Evolutionary conservation across 2,888 invertebrate species (phyloP), one percentile per base, ranked within the genome.

Genomic region (Tenthredo notha): DNA sequence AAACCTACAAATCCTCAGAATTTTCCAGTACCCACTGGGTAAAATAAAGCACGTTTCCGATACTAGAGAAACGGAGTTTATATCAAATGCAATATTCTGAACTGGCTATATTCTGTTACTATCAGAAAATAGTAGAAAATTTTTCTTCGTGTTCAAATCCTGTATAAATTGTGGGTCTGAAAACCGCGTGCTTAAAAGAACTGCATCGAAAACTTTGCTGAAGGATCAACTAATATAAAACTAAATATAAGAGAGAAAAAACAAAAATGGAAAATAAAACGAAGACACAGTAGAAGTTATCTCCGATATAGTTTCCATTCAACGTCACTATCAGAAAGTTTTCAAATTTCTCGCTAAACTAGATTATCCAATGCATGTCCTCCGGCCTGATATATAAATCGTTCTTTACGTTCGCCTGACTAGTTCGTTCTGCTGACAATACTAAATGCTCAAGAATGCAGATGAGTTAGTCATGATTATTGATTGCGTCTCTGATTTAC

Each of bases 21-120:
- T 77, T 54, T 54, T n/a, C 54, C 77, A 33, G 18, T 4, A 50
- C 25, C 7, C 29, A 33, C n/a, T 33, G 7, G 54, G 77, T 9
- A n/a, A 77, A 77, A 77, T 54, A 77, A 50, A 77, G 47, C 77
- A 77, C 77, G 77, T 77, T 77, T 77, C 54, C 25, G n/a, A 54
- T 50, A 54, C 33, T 21, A 10, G 25, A 33, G 18, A 33, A 54
- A 37, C 25, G 18, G 33, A 5, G 40, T 37, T 74, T 43, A 74
- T 74, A 43, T 74, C 25, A 1, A 82, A 82, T 54, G 65, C 40
- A 67, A 80, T 65, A 80, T 43, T 43, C 40, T 43, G 21, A 77
- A 77, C 10, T 43, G 40, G 43, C 72, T 40, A 43, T 43, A 82
- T 43, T 65, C 25, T 18, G 37, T 9, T 74, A 37, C 21, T 12